A percentile compares a stretch with the other conserved stretches of the same genome.
Conservation (phyloP, 2,113 vertebrate genomes). For the Pteropus alecto region DNA sequence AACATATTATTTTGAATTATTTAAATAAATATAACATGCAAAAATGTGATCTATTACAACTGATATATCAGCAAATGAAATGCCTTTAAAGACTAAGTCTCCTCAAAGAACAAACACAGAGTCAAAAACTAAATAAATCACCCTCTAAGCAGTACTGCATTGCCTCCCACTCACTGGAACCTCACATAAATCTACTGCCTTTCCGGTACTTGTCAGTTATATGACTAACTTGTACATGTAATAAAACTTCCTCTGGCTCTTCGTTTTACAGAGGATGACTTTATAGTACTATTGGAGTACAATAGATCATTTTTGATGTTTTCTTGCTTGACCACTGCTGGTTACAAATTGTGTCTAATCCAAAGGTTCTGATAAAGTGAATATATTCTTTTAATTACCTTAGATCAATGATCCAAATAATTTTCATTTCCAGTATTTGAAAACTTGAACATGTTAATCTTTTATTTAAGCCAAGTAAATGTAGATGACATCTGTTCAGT, state of each 20-base stretch:
- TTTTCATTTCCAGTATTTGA: background rate
- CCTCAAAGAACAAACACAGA: conserved; percentile 22
- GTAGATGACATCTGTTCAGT: background rate
- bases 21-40: background rate
- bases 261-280: conserved; percentile 7
- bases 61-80: background rate
- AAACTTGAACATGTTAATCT: background rate
- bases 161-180: background rate
- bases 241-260: conserved; percentile 17
- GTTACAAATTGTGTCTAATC: background rate
- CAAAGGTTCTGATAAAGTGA: background rate
- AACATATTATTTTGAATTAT: background rate
- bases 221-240: conserved; percentile 22
- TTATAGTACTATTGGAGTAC: background rate
- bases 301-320: background rate
- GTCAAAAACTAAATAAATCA: conserved; percentile 44
- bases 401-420: background rate
- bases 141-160: background rate
- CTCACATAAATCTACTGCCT: background rate
- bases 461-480: background rate
- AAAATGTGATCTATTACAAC: background rate
- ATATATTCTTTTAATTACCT: background rate
- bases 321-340: conserved; percentile 5
- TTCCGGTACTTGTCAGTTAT: conserved; percentile 52
- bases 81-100: conserved; percentile 21